Evolutionary conservation across 2,797 vertebrate genomes (phyloP).

Genomic region (Aldrovandia affinis): DNA sequence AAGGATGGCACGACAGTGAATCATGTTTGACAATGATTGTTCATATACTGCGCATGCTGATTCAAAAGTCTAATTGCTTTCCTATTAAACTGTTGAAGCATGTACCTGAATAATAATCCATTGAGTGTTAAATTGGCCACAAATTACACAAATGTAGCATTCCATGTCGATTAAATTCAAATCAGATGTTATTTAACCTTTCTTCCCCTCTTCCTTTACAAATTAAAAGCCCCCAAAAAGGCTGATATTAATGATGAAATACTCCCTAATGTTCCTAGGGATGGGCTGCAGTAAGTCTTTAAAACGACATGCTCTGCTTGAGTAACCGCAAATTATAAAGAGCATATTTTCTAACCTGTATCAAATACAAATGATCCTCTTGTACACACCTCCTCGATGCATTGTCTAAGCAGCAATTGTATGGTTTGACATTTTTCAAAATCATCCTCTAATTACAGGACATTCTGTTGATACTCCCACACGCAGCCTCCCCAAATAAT

Average conservation of each 20-base stretch:
- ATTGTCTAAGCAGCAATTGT: constrained; percentile 2
- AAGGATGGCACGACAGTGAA: background rate
- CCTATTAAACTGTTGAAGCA: constrained; percentile 19
- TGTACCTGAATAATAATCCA: constrained; percentile 44
- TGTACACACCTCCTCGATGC: constrained; percentile 8
- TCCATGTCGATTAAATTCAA: constrained; percentile 40
- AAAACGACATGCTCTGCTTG: background rate
- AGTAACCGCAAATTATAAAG: constrained; percentile 13
- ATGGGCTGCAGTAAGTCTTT: background rate
- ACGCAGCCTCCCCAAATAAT: constrained; percentile 36
- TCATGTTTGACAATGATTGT: constrained; percentile 28
- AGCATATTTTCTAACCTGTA: constrained; percentile 12
- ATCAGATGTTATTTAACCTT: constrained; percentile 21
- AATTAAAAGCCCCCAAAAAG: background rate
- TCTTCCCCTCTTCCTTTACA: background rate
- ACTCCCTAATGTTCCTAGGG: background rate
- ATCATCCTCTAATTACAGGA: constrained; percentile 18
- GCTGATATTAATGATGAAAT: background rate
- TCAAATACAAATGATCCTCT: background rate
- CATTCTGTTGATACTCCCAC: constrained; percentile 16
- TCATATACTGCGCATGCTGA: constrained; percentile 39
- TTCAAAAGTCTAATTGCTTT: constrained; percentile 41
- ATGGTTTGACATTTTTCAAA: constrained; percentile 17
- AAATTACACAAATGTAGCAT: constrained; percentile 39
- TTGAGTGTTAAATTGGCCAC: constrained; percentile 44